Conservation (phyloP, 2,113 vertebrate species). For the Plecturocebus donacophilus region DNA sequence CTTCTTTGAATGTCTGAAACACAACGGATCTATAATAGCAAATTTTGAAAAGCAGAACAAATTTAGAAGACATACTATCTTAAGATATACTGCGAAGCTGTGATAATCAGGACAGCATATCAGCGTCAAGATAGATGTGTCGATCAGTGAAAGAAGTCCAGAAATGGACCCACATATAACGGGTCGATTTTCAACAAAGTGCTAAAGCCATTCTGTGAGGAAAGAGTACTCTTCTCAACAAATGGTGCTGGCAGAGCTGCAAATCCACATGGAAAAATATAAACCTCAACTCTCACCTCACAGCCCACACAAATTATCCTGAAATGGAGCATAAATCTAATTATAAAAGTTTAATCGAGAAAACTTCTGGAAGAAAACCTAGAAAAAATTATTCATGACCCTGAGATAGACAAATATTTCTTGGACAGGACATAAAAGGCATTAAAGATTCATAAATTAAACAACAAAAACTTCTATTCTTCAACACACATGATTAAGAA, state of each 20-base stretch:
- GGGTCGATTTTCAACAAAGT: background rate
- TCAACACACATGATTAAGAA: background rate
- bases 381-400: background rate
- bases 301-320: background rate
- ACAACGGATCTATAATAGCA: background rate
- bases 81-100: background rate
- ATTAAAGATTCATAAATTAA: background rate
- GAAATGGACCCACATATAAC: background rate
- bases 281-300: background rate
- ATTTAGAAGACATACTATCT: background rate
- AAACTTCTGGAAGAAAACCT: conserved; percentile 26
- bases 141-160: background rate
- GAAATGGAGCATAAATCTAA: background rate
- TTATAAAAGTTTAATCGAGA: background rate
- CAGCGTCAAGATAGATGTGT: background rate
- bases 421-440: background rate
- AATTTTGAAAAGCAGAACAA: background rate
- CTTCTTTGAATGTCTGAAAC: background rate
- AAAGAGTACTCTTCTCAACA: background rate
- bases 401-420: background rate
- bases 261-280: background rate
- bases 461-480: background rate
- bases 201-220: fast-evolving
- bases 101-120: too few species aligned
- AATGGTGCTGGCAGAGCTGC: too few species aligned